These are phyloP conservation scores for Scopus umbretta DNA, from an alignment of 2,113 vertebrate genomes.

Conservation along the genomic window DNA sequence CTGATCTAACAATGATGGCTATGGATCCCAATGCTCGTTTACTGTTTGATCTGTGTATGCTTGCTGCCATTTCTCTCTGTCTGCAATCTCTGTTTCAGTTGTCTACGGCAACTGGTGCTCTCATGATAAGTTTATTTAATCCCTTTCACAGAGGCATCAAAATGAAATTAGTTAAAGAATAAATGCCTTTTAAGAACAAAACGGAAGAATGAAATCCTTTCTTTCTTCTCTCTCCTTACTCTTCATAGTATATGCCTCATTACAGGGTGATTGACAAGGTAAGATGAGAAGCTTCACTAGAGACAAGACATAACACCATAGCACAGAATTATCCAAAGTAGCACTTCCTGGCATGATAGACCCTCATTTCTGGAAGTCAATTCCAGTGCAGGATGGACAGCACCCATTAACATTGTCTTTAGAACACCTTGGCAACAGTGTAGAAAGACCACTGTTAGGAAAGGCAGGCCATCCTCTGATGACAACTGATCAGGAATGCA, in stretches of 20 bases:
- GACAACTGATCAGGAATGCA: neutral
- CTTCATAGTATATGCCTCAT: neutral
- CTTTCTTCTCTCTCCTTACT: neutral
- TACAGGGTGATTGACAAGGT: neutral
- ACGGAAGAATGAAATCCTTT: neutral
- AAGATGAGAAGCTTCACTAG: neutral
- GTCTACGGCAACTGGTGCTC: neutral
- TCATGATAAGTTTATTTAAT: neutral
- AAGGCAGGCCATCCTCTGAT: neutral
- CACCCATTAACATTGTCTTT: neutral
- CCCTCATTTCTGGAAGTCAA: neutral
- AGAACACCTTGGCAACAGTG: neutral
- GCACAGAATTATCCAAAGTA: neutral
- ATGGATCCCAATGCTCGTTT: neutral
- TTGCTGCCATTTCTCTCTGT: neutral
- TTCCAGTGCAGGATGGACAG: neutral
- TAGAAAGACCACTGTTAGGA: neutral
- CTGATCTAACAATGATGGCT: neutral
- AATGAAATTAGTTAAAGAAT: neutral
- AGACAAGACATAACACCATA: neutral
- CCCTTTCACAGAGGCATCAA: neutral
- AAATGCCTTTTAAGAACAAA: neutral
- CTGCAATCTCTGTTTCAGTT: neutral
- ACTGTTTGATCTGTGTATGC: neutral
- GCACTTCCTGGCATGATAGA: rapidly evolving